These are phyloP conservation scores for Calosoma granatense DNA, from an alignment of 1,140 invertebrate species.

Conservation along the genomic window DNA sequence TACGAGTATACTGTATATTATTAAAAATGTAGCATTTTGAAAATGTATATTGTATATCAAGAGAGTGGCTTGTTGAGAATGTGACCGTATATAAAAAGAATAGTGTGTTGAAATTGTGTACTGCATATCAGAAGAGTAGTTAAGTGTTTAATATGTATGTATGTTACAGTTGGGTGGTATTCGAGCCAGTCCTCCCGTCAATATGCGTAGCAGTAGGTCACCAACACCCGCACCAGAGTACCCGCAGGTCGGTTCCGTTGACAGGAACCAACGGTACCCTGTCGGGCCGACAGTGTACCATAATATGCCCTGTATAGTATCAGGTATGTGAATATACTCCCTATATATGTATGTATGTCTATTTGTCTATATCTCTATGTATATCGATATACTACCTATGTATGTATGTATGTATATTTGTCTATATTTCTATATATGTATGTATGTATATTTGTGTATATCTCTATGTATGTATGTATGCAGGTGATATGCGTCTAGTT, in stretches of 20 bases:
- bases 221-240: conserved; percentile 30
- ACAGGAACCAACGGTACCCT: conserved; percentile 24
- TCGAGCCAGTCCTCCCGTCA: conserved; percentile 26
- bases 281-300: conserved; percentile 24
- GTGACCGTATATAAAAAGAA: too few relatives aligned
- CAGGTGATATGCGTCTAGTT: conserved; percentile 25
- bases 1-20: too few relatives aligned
- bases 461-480: conserved; percentile 8
- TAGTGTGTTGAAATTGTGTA: too few relatives aligned
- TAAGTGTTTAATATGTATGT: not conserved
- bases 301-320: conserved; percentile 30
- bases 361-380: not conserved
- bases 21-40: too few relatives aligned
- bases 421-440: not conserved
- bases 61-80: too few relatives aligned
- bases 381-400: not conserved
- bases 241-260: conserved; percentile 21
- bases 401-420: not conserved
- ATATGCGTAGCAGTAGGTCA: conserved; percentile 28
- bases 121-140: too few relatives aligned
- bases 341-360: not conserved
- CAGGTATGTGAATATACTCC: conserved; percentile 31
- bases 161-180: conserved; percentile 26
- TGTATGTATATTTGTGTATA: not conserved
- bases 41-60: too few relatives aligned